phyloP scores from a whole-genome alignment of 2,797 vertebrate genomes.

The Semaprochilodus insignis region DNA sequence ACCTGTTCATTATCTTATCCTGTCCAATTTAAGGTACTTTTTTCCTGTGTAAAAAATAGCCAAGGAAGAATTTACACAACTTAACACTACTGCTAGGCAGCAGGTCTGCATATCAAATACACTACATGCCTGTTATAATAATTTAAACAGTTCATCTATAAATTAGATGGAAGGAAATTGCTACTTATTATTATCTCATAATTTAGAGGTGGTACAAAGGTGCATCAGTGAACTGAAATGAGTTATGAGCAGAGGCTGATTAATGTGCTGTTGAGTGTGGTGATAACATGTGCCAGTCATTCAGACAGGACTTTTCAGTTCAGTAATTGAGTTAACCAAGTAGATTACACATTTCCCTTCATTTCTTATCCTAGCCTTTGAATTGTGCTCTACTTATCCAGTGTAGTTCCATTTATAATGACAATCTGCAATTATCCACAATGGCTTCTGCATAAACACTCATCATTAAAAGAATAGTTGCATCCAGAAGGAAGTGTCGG shows the following conservation, averaged over 20 bases:
- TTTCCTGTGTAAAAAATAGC: not conserved
- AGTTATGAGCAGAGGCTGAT: slow-evolving; percentile 17
- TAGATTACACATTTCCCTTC: not conserved
- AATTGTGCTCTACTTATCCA: not conserved
- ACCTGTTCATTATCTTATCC: slow-evolving; percentile 50
- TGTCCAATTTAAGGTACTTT: slow-evolving; percentile 23
- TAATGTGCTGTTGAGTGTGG: slow-evolving; percentile 15
- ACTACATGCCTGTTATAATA: not conserved
- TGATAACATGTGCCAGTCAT: slow-evolving; percentile 2
- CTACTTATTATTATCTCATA: slow-evolving; percentile 7
- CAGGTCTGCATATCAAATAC: not conserved
- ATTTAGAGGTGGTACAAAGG: not conserved
- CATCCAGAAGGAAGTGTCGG: too few species aligned
- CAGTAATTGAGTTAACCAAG: not conserved
- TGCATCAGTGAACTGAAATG: not conserved
- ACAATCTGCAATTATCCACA: too few species aligned
- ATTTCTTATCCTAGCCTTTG: not conserved
- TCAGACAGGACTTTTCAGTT: not conserved
- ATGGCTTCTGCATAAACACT: too few species aligned
- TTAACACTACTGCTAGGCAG: not conserved
- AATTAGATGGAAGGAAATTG: slow-evolving; percentile 16
- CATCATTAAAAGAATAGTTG: too few species aligned
- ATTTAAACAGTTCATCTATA: not conserved
- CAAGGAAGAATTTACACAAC: not conserved
- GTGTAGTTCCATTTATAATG: not conserved